These are phyloP conservation scores for Vollenhovia emeryi DNA, from an alignment of 1,140 invertebrate species.

Conservation along the genomic window DNA sequence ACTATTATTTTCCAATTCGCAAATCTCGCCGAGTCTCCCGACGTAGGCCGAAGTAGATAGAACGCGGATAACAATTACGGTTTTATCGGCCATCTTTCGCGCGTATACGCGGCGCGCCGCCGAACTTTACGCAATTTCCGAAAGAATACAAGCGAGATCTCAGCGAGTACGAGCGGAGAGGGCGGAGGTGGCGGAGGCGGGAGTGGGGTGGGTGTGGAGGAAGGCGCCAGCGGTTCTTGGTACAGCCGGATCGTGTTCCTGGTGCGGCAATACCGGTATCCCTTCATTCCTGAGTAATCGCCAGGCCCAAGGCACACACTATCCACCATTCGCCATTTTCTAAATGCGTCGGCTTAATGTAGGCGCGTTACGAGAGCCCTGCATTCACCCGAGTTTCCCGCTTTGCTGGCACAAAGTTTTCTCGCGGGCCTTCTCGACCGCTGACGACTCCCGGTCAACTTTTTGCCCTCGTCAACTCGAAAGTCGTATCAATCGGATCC, in stretches of 20 bases:
- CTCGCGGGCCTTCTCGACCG: constrained; percentile 1
- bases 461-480: background rate
- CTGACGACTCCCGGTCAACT: background rate
- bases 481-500: background rate
- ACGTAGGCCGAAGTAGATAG: too few species aligned
- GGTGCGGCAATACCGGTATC: constrained; percentile 84
- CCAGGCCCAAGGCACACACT: constrained; percentile 79
- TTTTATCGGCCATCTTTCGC: constrained; percentile 49
- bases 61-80: background rate
- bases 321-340: constrained; percentile 80
- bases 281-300: constrained; percentile 85
- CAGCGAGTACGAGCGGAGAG: constrained; percentile 29
- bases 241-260: constrained; percentile 74
- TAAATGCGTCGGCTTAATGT: constrained; percentile 77
- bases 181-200: background rate
- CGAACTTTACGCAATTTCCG: constrained; percentile 55
- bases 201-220: constrained; percentile 66
- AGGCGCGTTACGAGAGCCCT: constrained; percentile 53
- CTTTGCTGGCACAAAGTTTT: constrained; percentile 19
- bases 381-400: constrained; percentile 29
- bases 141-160: constrained; percentile 51
- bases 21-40: background rate
- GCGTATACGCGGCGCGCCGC: background rate
- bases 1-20: background rate
- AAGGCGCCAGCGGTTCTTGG: constrained; percentile 76